These are phyloP conservation scores for Varanus komodoensis DNA, from an alignment of 2,113 vertebrate species.

Conservation along the genomic window DNA sequence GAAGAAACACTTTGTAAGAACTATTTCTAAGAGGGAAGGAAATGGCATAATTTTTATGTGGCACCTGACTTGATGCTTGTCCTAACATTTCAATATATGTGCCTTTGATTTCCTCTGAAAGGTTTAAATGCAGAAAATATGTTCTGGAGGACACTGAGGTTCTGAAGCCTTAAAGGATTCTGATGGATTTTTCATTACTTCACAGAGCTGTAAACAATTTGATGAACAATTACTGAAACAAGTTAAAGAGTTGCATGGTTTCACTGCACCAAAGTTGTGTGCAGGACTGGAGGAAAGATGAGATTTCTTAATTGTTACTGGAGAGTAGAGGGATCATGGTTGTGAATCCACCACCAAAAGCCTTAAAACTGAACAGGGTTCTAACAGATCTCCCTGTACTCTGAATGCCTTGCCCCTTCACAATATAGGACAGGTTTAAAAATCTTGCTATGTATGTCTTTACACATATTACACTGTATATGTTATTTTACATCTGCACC, in stretches of 20 bases:
- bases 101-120: neutral
- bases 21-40: neutral
- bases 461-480: neutral
- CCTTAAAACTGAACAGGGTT: neutral
- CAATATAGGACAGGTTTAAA: neutral
- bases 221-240: neutral
- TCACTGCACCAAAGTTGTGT: neutral
- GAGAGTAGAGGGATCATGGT: neutral
- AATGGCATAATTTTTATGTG: neutral
- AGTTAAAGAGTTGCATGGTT: neutral
- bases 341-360: neutral
- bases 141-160: neutral
- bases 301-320: neutral
- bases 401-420: neutral
- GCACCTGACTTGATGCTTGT: neutral
- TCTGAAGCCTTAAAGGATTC: neutral
- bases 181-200: neutral
- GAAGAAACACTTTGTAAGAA: neutral
- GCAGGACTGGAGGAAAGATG: neutral
- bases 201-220: neutral
- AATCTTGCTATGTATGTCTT: neutral
- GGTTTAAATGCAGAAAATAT: neutral
- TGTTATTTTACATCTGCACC: slow-evolving; percentile 9
- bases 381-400: neutral
- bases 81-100: slow-evolving; percentile 4